A percentile compares a stretch with the other conserved stretches of the same genome.
phyloP scores from a whole-genome alignment of 2,888 invertebrate genomes.

The Leucoma salicis region DNA sequence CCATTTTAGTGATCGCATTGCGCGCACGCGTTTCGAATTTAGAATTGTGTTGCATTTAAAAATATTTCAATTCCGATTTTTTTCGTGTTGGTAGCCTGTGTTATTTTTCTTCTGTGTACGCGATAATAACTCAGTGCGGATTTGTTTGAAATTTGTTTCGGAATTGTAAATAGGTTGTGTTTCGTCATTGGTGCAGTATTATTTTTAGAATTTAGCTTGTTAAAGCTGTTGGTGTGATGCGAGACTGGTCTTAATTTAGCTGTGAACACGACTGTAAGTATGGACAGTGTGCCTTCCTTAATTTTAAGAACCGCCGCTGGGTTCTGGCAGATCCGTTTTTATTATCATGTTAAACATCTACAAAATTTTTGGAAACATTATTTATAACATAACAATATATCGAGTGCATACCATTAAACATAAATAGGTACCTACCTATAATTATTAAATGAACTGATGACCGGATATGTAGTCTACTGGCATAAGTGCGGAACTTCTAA shows the following conservation, averaged over 20 bases:
- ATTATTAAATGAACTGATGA: no score
- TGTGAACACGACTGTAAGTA: constrained; percentile 71
- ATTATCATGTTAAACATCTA: no score
- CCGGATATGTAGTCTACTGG: no score
- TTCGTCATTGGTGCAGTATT: constrained; percentile 66
- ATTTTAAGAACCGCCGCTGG: constrained; percentile 49
- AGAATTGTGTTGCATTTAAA: constrained; percentile 39
- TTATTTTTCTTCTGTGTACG: constrained; percentile 27
- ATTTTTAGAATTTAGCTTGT: constrained; percentile 79
- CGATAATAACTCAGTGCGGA: constrained; percentile 28
- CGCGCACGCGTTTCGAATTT: constrained; percentile 59
- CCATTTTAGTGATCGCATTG: constrained; percentile 62
- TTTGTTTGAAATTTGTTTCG: constrained; percentile 22
- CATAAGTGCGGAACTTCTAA: no score
- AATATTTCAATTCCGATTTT: constrained; percentile 41
- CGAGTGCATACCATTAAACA: no score
- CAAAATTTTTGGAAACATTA: no score
- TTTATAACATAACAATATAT: no score
- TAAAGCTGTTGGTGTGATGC: constrained; percentile 71
- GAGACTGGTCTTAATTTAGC: constrained; percentile 78
- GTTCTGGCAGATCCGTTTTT: no score
- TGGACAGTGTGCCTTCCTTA: constrained; percentile 63
- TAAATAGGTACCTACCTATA: no score
- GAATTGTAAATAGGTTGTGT: constrained; percentile 64
- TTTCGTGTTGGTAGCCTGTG: constrained; percentile 36